A percentile compares a stretch with the other conserved stretches of the same genome.
Conservation (phyloP, 2,888 invertebrate genomes). For the Zaprionus obscuricornis region DNA sequence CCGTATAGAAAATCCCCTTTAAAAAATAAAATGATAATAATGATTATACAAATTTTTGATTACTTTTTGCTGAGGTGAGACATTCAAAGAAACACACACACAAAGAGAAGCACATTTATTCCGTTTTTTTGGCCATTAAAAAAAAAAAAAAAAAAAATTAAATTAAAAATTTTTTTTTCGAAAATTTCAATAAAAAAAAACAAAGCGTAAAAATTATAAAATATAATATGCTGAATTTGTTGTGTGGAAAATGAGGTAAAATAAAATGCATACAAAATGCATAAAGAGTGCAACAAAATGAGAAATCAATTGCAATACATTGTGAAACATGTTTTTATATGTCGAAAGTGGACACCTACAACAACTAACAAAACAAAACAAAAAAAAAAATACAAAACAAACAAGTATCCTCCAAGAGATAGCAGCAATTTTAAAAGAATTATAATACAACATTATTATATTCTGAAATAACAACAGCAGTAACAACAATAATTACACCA, state of each 20-base stretch:
- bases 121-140: constrained; percentile 49
- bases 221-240: constrained; percentile 78
- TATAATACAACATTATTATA: constrained; percentile 10
- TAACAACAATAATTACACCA: constrained; percentile 33
- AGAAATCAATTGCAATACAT: constrained; percentile 81
- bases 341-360: constrained; percentile 48
- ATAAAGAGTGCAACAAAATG: constrained; percentile 61
- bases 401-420: constrained; percentile 22
- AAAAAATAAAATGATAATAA: constrained; percentile 10
- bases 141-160: constrained; percentile 30
- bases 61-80: constrained; percentile 83
- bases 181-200: constrained; percentile 34
- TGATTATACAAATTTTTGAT: constrained; percentile 43
- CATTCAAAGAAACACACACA: constrained; percentile 82
- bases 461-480: constrained; percentile 31
- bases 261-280: constrained; percentile 46
- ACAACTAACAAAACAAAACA: constrained; percentile 30
- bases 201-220: constrained; percentile 36
- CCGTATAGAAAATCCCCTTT: constrained; percentile 8
- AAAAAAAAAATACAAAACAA: constrained; percentile 43
- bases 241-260: constrained; percentile 84
- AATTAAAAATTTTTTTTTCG: constrained; percentile 21
- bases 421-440: constrained; percentile 25
- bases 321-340: constrained; percentile 84
- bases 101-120: constrained; percentile 77